Evolutionary conservation across 1,140 invertebrate species (phyloP).

Genomic region (Scaptomyza pallida): DNA sequence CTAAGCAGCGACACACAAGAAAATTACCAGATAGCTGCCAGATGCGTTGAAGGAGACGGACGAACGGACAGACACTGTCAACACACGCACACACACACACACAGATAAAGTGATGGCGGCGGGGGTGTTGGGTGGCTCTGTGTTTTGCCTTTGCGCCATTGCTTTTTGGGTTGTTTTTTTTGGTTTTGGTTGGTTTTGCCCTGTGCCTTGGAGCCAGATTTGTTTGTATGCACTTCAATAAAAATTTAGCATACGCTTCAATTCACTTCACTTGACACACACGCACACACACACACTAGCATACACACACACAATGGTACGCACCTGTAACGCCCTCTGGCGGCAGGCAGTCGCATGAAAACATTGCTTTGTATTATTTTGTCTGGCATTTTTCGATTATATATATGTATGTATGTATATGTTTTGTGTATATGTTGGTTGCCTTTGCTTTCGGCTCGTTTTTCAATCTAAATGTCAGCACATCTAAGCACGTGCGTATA

Average conservation of each 20-base stretch:
- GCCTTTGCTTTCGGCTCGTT: constrained; percentile 64
- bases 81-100: not conserved
- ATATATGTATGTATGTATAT: too few relatives aligned
- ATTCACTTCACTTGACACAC: constrained; percentile 72
- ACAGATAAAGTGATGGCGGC: too few relatives aligned
- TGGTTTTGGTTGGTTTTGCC: constrained; percentile 8
- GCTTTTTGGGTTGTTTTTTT: not conserved
- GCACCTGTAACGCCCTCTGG: constrained; percentile 66
- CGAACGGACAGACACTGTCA: constrained; percentile 13
- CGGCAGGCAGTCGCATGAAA: constrained; percentile 56
- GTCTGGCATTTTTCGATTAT: constrained; percentile 53
- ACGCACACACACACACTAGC: constrained; percentile 32
- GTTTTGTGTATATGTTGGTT: too few relatives aligned
- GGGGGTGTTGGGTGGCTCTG: too few relatives aligned
- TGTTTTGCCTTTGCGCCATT: not conserved
- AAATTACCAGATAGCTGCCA: constrained; percentile 53
- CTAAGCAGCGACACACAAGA: constrained; percentile 31
- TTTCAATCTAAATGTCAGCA: constrained; percentile 79
- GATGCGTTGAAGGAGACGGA: constrained; percentile 1
- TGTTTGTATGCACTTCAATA: constrained; percentile 78
- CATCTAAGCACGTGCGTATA: constrained; percentile 54
- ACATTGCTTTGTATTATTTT: constrained; percentile 76
- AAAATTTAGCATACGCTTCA: constrained; percentile 78
- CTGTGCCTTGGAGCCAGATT: constrained; percentile 57
- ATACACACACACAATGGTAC: constrained; percentile 4